These are phyloP conservation scores for Chymomyza caudatula DNA, from an alignment of 2,888 invertebrate genomes.

Conservation along the genomic window DNA sequence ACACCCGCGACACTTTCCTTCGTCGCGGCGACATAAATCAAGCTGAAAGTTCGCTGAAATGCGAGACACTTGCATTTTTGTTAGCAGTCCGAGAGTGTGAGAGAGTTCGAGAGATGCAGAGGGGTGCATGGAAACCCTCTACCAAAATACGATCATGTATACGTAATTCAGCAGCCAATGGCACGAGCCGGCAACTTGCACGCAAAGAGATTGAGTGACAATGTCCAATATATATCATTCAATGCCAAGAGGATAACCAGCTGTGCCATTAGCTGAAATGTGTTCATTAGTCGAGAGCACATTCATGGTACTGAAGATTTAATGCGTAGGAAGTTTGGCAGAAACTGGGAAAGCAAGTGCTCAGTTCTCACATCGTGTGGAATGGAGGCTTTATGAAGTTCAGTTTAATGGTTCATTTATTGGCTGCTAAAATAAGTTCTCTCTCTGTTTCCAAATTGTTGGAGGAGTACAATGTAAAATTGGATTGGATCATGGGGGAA, in stretches of 20 bases:
- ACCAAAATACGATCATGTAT: neutral
- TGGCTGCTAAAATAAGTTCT: no score
- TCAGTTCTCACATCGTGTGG: no score
- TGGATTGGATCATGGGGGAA: no score
- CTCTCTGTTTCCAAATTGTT: no score
- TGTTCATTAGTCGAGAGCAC: constrained; percentile 51
- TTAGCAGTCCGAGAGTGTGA: no score
- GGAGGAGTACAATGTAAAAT: no score
- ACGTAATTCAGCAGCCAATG: constrained; percentile 48
- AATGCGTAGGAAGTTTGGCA: no score
- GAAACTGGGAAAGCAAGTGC: neutral
- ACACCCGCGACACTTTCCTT: constrained; percentile 61
- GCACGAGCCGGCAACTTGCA: constrained; percentile 1
- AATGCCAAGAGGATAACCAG: neutral
- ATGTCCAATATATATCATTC: neutral
- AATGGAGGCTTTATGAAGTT: no score
- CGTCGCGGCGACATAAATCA: constrained; percentile 56
- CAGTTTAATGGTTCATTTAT: no score
- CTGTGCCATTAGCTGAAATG: constrained; percentile 56
- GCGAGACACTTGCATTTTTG: constrained; percentile 52
- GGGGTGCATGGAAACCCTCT: constrained; percentile 12
- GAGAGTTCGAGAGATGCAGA: neutral
- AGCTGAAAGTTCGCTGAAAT: constrained; percentile 44
- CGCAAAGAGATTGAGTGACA: neutral
- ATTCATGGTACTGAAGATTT: neutral